Conservation (phyloP, 2,113 vertebrate genomes). For the Pagrus major region DNA sequence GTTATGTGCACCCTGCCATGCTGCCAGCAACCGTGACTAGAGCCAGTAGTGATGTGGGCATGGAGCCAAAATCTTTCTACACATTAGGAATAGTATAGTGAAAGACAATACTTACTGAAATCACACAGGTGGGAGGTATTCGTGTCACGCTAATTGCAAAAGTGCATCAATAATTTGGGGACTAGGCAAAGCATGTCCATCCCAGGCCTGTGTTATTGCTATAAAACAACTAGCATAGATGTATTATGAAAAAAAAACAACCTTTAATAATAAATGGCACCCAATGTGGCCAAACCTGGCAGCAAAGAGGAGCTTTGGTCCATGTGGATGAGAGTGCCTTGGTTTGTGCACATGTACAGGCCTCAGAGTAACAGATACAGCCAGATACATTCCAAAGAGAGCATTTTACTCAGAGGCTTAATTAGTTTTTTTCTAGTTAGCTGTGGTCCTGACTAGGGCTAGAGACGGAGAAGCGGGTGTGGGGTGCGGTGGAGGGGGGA, state of each 20-base stretch:
- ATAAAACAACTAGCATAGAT: constrained; percentile 10
- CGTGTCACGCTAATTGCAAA: background rate
- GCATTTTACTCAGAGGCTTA: constrained; percentile 58
- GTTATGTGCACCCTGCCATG: background rate
- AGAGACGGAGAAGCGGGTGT: constrained; percentile 40
- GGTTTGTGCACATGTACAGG: constrained; percentile 25
- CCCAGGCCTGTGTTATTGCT: background rate
- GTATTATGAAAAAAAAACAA: background rate
- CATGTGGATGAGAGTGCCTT: background rate
- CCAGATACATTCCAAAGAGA: constrained; percentile 52
- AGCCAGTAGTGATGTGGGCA: constrained; percentile 7
- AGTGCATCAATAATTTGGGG: background rate
- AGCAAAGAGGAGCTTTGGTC: background rate
- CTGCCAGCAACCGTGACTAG: constrained; percentile 9
- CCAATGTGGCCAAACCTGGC: background rate
- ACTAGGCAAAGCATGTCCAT: background rate
- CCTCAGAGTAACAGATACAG: constrained; percentile 51
- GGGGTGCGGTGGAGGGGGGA: constrained; percentile 28
- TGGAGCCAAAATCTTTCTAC: background rate
- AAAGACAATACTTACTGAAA: background rate
- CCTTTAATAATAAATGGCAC: background rate
- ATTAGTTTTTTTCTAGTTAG: constrained; percentile 64
- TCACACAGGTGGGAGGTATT: background rate
- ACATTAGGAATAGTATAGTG: background rate
- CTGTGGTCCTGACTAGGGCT: constrained; percentile 35